These are phyloP conservation scores for Spodoptera exigua DNA, from an alignment of 2,888 invertebrate species.

Conservation along the genomic window DNA sequence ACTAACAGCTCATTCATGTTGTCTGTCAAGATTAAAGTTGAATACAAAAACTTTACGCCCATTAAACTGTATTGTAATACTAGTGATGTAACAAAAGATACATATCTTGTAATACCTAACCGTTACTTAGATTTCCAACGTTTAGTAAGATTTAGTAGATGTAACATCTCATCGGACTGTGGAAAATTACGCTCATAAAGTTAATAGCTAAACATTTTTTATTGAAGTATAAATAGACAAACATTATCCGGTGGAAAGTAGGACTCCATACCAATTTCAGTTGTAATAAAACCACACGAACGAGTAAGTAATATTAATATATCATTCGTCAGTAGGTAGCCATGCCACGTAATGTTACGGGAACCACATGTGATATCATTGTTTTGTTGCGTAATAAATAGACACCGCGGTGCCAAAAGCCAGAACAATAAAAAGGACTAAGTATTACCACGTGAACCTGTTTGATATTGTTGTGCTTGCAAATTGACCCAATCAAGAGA, in stretches of 20 bases:
- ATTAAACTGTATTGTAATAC: conserved; percentile 27
- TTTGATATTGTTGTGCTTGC: no score
- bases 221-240: conserved; percentile 6
- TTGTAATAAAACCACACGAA: conserved; percentile 40
- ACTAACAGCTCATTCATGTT: no score
- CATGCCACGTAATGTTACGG: conserved; percentile 56
- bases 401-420: conserved; percentile 53
- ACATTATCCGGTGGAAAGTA: conserved; percentile 45
- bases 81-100: conserved; percentile 18
- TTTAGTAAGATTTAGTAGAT: conserved; percentile 14
- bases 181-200: conserved; percentile 18
- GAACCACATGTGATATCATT: conserved; percentile 55
- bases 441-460: conserved; percentile 3
- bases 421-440: conserved; percentile 59
- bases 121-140: conserved; percentile 19
- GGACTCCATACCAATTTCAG: conserved; percentile 31
- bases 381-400: conserved; percentile 56
- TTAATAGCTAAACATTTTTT: conserved; percentile 9
- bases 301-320: conserved; percentile 51
- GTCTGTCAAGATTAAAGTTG: conserved; percentile 10
- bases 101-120: conserved; percentile 4
- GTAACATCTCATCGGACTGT: conserved; percentile 11
- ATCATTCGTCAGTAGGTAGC: conserved; percentile 52
- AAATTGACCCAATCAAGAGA: no score
- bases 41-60: conserved; percentile 24